These are phyloP conservation scores for Eriosoma lanigerum DNA, from an alignment of 1,140 invertebrate genomes.

Conservation along the genomic window DNA sequence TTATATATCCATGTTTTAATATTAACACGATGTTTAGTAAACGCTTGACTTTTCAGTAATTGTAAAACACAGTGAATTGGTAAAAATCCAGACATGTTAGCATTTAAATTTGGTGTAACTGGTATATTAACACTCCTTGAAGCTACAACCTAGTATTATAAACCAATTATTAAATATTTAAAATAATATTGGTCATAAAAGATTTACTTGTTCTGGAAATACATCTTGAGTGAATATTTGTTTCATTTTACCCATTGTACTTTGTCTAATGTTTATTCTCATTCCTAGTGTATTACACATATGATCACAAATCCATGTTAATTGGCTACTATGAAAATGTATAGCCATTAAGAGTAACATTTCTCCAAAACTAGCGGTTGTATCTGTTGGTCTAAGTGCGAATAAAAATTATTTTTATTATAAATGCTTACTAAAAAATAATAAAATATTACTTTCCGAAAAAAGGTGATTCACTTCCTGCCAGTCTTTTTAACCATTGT, in stretches of 20 bases:
- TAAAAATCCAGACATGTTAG: constrained; percentile 86
- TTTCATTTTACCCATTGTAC: constrained; percentile 87
- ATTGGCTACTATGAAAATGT: constrained; percentile 93
- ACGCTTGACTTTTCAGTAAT: constrained; percentile 88
- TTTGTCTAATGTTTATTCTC: constrained; percentile 89
- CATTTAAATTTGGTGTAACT: constrained; percentile 86
- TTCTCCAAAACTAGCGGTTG: constrained; percentile 88
- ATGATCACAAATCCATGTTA: constrained; percentile 87
- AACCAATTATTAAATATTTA: constrained; percentile 12
- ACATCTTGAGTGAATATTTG: constrained; percentile 96
- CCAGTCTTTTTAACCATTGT: constrained; percentile 90
- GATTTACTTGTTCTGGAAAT: constrained; percentile 86
- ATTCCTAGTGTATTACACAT: constrained; percentile 93
- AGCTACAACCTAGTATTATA: constrained; percentile 76
- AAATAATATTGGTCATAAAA: neutral
- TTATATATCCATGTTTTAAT: constrained; percentile 57
- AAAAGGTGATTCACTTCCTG: constrained; percentile 51
- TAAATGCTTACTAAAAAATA: neutral
- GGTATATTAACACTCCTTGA: constrained; percentile 94
- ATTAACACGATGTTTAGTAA: constrained; percentile 83
- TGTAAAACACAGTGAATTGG: constrained; percentile 98
- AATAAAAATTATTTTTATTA: too few relatives aligned
- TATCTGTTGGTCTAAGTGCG: constrained; percentile 67
- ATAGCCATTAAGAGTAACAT: constrained; percentile 95
- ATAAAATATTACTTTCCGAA: constrained; percentile 51